Base-by-base conservation (phyloP, 2,113 vertebrate species). In the Prunella himalayana region DNA sequence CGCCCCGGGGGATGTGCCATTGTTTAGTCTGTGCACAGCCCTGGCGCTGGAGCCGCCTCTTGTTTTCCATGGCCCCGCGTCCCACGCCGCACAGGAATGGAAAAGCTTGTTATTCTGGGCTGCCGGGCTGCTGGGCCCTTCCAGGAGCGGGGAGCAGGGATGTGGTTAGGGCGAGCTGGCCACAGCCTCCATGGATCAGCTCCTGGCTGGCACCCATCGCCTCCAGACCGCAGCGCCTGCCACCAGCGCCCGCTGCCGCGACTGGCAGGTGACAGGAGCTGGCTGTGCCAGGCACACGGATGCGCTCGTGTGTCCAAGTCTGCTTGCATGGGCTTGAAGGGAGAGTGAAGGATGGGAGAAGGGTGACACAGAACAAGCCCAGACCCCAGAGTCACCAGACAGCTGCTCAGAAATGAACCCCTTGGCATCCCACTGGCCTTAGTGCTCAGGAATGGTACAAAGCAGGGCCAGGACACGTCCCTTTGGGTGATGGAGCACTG, bases 51-150 rank as follows among this genome's bases (percentile, higher is more conserved):
- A 95, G 92, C 83, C 41, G 30, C n/a, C 80, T 54, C 92, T 85
- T 95, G 94, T 96, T 96, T 97, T 78, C 44, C 22, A 90, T 91
- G 88, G 95, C 96, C 92, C 35, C 27, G 2, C 3, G 2, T 78
- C 90, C 65, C 13, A 49, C 2, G 30, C 83, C 25, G 5, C 15
- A 2, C 86, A 59, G 91, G 49, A 81, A 90, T 94, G 95, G 97
- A 88, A 93, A 88, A 79, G 82, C 80, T 95, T 92, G 96, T 96
- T 97, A 84, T 97, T 96, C 49, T 96, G 96, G 95, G 96, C 94
- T 95, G 84, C 92, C 7, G 16, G 54, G 63, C 14, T 3, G 68
- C 64, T 45, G 1, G 65, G 75, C 45, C 83, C 23, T 80, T 90
- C 94, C 96, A 91, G 81, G 90, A 7, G 69, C 47, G 4, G 45